phyloP scores from a whole-genome alignment of 2,888 invertebrate genomes.

The Blera fallax region DNA sequence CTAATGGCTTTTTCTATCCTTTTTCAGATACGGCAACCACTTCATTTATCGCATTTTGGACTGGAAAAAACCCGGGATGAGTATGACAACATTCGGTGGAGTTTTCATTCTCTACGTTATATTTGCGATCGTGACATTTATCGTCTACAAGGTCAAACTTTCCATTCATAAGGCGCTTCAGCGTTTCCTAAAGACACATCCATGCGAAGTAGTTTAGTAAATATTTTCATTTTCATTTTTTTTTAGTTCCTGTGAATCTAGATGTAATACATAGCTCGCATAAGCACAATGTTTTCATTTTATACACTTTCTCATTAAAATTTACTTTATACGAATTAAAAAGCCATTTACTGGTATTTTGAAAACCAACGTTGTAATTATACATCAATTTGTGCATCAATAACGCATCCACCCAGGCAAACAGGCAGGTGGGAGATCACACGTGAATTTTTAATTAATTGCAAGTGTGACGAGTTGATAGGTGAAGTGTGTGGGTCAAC shows the following conservation, averaged over 20 bases:
- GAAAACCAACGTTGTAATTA: neutral
- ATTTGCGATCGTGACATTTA: constrained; percentile 77
- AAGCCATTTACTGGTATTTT: neutral
- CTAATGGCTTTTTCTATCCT: constrained; percentile 7
- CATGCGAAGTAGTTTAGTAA: constrained; percentile 44
- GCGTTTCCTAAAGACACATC: constrained; percentile 37
- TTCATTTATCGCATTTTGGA: constrained; percentile 90
- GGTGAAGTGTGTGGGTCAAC: neutral
- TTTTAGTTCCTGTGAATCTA: constrained; percentile 30
- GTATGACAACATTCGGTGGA: constrained; percentile 78
- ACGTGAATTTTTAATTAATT: constrained; percentile 47
- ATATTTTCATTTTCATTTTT: neutral
- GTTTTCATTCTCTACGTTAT: constrained; percentile 78
- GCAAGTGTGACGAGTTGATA: neutral
- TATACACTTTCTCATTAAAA: neutral
- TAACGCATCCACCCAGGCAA: neutral
- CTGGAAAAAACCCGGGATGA: constrained; percentile 86
- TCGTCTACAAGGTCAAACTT: constrained; percentile 77
- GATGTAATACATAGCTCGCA: neutral
- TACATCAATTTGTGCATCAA: neutral
- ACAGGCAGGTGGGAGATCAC: constrained; percentile 36
- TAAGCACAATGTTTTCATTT: neutral
- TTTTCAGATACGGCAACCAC: constrained; percentile 83
- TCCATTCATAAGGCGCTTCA: constrained; percentile 77
- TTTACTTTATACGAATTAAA: neutral